Percentiles rank a stretch among this genome's conserved stretches.
Conservation (phyloP, 2,113 vertebrate species). For the Hipposideros armiger region DNA sequence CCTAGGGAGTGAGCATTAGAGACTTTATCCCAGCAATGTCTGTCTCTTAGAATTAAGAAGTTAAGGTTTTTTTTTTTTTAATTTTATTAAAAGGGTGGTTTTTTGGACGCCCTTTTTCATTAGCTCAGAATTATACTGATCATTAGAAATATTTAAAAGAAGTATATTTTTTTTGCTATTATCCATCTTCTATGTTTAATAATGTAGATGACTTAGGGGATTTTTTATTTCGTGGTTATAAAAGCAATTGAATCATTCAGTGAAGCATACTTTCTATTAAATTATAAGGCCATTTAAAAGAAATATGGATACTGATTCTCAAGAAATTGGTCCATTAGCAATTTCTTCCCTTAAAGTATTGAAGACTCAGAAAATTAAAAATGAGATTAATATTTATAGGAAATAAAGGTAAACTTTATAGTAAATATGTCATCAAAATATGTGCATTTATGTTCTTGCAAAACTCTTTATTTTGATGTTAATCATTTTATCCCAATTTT, state of each 20-base stretch:
- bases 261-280: conserved; percentile 29
- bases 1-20: not conserved
- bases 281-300: not conserved
- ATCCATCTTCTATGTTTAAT: not conserved
- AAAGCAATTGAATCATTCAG: not conserved
- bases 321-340: not conserved
- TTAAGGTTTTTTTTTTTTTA: not conserved
- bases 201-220: not conserved
- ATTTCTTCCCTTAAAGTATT: not conserved
- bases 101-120: not conserved
- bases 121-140: not conserved
- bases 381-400: not conserved
- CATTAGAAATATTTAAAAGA: not conserved
- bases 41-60: not conserved
- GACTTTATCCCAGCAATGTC: not conserved
- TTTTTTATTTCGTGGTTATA: not conserved
- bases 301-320: not conserved
- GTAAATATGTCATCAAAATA: conserved; percentile 20
- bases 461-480: conserved; percentile 14
- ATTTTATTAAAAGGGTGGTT: not conserved
- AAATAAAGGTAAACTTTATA: not conserved
- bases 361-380: not conserved
- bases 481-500: conserved; percentile 44
- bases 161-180: not conserved
- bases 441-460: not conserved